Base-by-base conservation (phyloP, 2,888 invertebrate genomes). In the Hydroisotoma schaefferi region DNA sequence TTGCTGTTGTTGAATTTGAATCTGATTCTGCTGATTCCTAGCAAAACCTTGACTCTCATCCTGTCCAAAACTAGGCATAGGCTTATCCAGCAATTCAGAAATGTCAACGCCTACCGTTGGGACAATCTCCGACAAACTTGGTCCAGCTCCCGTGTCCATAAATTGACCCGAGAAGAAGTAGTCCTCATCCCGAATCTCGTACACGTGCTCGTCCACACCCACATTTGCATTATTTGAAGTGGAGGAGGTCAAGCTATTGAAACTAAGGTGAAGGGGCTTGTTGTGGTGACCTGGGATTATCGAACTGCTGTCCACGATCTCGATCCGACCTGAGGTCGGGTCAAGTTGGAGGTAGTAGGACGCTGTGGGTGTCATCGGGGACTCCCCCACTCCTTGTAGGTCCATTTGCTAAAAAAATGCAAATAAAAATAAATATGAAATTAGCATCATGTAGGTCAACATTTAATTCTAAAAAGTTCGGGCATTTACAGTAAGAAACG, bases 261-360 rank as follows among this genome's bases (percentile, higher is more conserved):
- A n/a, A 59, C 55, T 23, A 62, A 20, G 33, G 12, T 33, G 33
- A 8, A 10, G 33, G 8, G 8, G 33, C 12, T 33, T 8, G 26
- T 47, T 18, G n/a, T n/a, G n/a, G n/a, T n/a, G n/a, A 5, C 28
- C 38, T 27, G 43, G n/a, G 6, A 37, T 37, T 8, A 52, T 33
- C 5, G 33, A 20, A 3, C 61, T 58, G 28, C 64, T 64, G 23
- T 64, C 64, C 37, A 65, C 26, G 12, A 65, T 58, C 23, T 65
- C 65, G 8, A 65, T 49, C n/a, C 57, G 58, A 12, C 65, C 65
- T 4, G 64, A 64, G 5, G 10, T 53, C 2, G 65, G 57, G 40
- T 65, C 65, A 28, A 65, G 37, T 55, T 65, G 65, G 1, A 65
- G 55, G 46, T 54, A 61, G 43, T 65, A 65, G 2, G 60, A 60